These are phyloP conservation scores for Drosophila ercepeae DNA, from an alignment of 1,140 invertebrate genomes.

Conservation along the genomic window DNA sequence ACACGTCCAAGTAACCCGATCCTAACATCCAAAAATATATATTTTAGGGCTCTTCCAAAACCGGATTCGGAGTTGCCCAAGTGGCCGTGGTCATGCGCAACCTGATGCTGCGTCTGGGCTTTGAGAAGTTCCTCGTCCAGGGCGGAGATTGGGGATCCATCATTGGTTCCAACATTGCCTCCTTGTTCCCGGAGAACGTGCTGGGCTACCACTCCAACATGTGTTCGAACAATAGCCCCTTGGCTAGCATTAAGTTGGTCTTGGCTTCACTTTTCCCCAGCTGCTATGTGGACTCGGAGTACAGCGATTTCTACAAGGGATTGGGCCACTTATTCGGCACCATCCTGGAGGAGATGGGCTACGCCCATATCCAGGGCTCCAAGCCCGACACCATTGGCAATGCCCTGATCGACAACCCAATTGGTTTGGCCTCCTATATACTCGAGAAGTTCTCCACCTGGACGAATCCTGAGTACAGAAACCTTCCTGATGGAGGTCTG, in stretches of 20 bases:
- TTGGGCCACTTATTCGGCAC: constrained; percentile 83
- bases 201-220: constrained; percentile 87
- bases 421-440: constrained; percentile 91
- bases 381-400: constrained; percentile 95
- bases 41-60: constrained; percentile 85
- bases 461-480: constrained; percentile 87
- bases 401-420: constrained; percentile 88
- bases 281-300: constrained; percentile 85
- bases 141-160: constrained; percentile 92
- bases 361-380: constrained; percentile 93
- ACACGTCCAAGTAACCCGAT: not conserved
- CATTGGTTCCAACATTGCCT: constrained; percentile 86
- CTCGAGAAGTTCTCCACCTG: constrained; percentile 93
- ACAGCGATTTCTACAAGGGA: constrained; percentile 87
- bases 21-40: not conserved
- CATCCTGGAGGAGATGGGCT: constrained; percentile 90
- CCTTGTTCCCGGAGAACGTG: constrained; percentile 89
- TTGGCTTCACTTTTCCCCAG: constrained; percentile 84
- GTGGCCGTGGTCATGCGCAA: constrained; percentile 91
- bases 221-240: constrained; percentile 80
- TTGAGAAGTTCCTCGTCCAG: constrained; percentile 91
- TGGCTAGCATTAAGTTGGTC: constrained; percentile 41
- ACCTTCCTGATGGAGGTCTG: constrained; percentile 89
- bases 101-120: constrained; percentile 92
- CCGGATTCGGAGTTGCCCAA: constrained; percentile 87